phyloP scores from a whole-genome alignment of 2,888 invertebrate species.

The Orthosia gracilis region DNA sequence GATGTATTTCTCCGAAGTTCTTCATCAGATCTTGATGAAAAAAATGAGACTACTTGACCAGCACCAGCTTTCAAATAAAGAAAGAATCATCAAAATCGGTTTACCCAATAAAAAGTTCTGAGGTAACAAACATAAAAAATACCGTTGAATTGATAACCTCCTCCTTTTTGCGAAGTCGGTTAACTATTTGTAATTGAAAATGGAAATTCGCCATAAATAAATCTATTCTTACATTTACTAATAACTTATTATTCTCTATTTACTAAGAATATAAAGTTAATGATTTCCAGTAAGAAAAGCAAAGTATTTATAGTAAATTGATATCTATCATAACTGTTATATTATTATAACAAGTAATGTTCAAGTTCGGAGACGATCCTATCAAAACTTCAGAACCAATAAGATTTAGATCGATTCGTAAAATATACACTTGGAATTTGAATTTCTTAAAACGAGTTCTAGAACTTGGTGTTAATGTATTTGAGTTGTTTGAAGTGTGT shows the following conservation, averaged over 20 bases:
- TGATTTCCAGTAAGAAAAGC: not conserved
- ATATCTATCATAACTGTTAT: too few species aligned
- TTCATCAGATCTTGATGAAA: too few species aligned
- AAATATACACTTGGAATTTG: slow-evolving; percentile 29
- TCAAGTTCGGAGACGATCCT: slow-evolving; percentile 26
- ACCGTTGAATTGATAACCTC: too few species aligned
- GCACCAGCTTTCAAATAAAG: too few species aligned
- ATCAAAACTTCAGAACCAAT: slow-evolving; percentile 32
- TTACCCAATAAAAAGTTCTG: too few species aligned
- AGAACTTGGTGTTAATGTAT: slow-evolving; percentile 16
- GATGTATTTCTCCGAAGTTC: too few species aligned
- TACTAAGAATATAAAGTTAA: slow-evolving; percentile 2
- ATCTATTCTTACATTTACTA: too few species aligned
- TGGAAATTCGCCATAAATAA: slow-evolving; percentile 12
- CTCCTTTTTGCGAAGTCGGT: too few species aligned
- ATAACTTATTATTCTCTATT: not conserved
- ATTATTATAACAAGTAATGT: not conserved
- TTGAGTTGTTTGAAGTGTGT: slow-evolving; percentile 34
- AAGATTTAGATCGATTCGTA: slow-evolving; percentile 28
- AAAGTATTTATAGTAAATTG: not conserved
- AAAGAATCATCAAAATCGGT: too few species aligned
- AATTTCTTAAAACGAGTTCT: slow-evolving; percentile 25
- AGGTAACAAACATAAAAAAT: too few species aligned
- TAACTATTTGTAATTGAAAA: slow-evolving; percentile 23
- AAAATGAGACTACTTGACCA: too few species aligned